These are phyloP conservation scores for Antennarius striatus DNA, from an alignment of 2,113 vertebrate species.

Conservation along the genomic window DNA sequence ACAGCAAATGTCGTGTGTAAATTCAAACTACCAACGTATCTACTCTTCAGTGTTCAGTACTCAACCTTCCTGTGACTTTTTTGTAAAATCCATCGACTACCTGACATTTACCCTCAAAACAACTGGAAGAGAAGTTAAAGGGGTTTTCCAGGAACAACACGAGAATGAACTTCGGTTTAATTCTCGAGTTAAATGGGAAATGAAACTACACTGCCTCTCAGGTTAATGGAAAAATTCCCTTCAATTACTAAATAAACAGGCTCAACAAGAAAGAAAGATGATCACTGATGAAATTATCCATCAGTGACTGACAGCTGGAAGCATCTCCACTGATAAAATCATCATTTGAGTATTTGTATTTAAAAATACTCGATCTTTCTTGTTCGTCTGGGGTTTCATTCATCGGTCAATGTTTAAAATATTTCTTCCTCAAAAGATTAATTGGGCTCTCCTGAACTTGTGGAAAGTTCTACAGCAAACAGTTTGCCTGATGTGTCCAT, in stretches of 20 bases:
- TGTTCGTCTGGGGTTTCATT: conserved; percentile 10
- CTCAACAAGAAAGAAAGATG: background rate
- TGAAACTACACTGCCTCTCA: too few relatives aligned
- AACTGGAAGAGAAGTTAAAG: conserved; percentile 61
- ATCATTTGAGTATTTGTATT: background rate
- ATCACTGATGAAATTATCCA: background rate
- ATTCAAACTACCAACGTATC: background rate
- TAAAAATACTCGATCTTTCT: background rate
- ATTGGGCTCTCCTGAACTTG: conserved; percentile 11
- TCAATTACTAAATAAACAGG: background rate
- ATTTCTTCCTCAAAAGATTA: conserved; percentile 20
- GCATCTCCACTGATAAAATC: background rate
- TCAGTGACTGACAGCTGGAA: background rate
- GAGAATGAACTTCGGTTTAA: too few relatives aligned
- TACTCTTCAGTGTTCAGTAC: conserved; percentile 15
- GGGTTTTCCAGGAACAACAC: background rate
- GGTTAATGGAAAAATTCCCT: too few relatives aligned
- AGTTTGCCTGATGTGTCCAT: background rate
- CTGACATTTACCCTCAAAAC: conserved; percentile 74
- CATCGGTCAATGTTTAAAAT: conserved; percentile 30
- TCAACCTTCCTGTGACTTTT: conserved; percentile 69
- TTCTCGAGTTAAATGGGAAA: too few relatives aligned
- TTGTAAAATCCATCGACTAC: conserved; percentile 81
- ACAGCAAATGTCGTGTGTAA: background rate
- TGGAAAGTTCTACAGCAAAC: conserved; percentile 22